These are phyloP conservation scores for Ips nitidus DNA, from an alignment of 1,140 invertebrate genomes.

Conservation along the genomic window DNA sequence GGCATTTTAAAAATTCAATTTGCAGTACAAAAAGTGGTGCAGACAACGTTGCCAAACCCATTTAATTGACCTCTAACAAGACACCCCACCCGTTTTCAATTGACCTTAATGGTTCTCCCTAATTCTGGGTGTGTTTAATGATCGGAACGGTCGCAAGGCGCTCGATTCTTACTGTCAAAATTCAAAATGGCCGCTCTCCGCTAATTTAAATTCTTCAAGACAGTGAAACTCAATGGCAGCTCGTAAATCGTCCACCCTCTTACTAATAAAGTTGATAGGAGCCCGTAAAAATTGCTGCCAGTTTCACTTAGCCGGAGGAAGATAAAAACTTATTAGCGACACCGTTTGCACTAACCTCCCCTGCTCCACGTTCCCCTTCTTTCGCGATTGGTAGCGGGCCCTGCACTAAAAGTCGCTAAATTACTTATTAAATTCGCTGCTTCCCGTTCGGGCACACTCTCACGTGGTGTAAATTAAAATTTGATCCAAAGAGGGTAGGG, in stretches of 20 bases:
- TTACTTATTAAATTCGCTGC: constrained; percentile 3
- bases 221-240: constrained; percentile 1
- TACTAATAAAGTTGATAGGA: not conserved
- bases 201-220: no score
- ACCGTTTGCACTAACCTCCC: not conserved
- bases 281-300: not conserved
- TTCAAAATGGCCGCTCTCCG: no score
- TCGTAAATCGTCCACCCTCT: not conserved
- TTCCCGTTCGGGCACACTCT: not conserved
- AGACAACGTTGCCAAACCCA: no score
- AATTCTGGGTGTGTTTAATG: no score
- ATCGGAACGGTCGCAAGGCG: no score
- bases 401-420: constrained; percentile 8
- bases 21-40: no score
- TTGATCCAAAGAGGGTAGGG: not conserved
- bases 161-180: no score
- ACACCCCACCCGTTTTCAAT: no score
- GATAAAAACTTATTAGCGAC: constrained; percentile 10
- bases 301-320: constrained; percentile 12
- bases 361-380: not conserved
- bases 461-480: not conserved
- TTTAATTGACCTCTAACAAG: no score
- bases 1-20: no score
- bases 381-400: not conserved
- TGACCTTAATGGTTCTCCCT: no score